Base-by-base conservation (phyloP, 1,140 invertebrate species). In the Caenorhabditis tropicalis region DNA sequence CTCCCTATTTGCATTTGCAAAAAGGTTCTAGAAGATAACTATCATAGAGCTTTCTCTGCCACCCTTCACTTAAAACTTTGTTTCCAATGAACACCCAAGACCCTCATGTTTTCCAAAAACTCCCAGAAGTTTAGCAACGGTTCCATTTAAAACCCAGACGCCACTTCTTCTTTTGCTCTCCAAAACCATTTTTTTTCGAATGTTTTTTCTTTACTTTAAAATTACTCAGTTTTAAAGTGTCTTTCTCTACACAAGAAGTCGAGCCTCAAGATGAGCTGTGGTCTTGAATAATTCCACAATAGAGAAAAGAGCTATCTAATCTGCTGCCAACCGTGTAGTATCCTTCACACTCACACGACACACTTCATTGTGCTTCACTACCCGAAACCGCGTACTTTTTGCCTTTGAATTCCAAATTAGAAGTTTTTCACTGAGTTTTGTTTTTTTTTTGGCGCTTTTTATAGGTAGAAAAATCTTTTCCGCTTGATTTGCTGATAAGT, bases 271-370 rank as follows among this genome's bases (percentile, higher is more conserved):
- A 74, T 43, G 65, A 74, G 65, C 33, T 43, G 36, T 74, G 65
- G 36, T 74, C n/a, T 21, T 74, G 65, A 74, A 74, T 74, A 46
- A 74, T 74, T 74, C 33, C 65, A 43, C n/a, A 74, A 43, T 43
- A 31, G 33, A 21, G 65, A 39, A 46, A 74, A 46, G 65, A 43
- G 65, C 33, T 74, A 74, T 74, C 65, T 43, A 39, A 43, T 74
- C 65, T 74, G 36, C 65, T 74, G 65, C 65, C 33, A 65, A 65
- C 58, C 58, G 58, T 65, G 58, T 39, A 36, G 24, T 65, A 15
- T 65, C 58, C 65, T 43, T 39, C 36, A 74, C 65, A 46, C 65
- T 43, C 65, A 74, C 65, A 74, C 36, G 65, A 74, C 36, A 74
- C 65, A 39, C 65, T 74, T 74, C 65, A 46, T 74, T 74, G 65